phyloP scores from a whole-genome alignment of 2,888 invertebrate species.

The Cordilura impudica region DNA sequence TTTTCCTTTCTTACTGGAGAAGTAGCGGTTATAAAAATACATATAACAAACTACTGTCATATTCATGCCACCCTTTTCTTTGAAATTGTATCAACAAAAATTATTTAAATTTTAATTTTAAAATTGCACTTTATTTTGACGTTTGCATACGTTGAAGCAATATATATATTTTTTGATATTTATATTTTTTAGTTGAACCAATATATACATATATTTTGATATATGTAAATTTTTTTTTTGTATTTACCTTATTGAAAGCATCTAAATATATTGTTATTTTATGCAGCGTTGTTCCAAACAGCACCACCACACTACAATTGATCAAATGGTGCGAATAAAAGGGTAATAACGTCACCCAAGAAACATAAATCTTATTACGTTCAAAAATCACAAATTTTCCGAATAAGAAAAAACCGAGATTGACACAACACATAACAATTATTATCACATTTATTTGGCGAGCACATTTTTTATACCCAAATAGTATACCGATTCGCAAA shows the following conservation, averaged over 20 bases:
- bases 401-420: conserved; percentile 60
- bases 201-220: too few species aligned
- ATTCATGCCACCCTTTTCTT: too few species aligned
- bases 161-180: too few species aligned
- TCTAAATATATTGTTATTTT: conserved; percentile 68
- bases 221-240: too few species aligned
- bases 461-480: conserved; percentile 64
- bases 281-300: conserved; percentile 65
- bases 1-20: too few species aligned
- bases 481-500: conserved; percentile 67
- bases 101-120: too few species aligned
- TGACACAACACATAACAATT: conserved; percentile 50
- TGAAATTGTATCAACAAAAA: too few species aligned
- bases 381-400: conserved; percentile 65
- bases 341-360: conserved; percentile 62
- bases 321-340: conserved; percentile 72
- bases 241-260: conserved; percentile 70
- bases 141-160: too few species aligned
- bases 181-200: too few species aligned
- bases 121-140: too few species aligned
- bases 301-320: conserved; percentile 67
- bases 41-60: too few species aligned
- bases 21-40: too few species aligned
- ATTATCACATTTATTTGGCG: conserved; percentile 60
- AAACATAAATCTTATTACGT: conserved; percentile 37